phyloP scores from a whole-genome alignment of 1,140 invertebrate genomes.

The Orchestia grillus region DNA sequence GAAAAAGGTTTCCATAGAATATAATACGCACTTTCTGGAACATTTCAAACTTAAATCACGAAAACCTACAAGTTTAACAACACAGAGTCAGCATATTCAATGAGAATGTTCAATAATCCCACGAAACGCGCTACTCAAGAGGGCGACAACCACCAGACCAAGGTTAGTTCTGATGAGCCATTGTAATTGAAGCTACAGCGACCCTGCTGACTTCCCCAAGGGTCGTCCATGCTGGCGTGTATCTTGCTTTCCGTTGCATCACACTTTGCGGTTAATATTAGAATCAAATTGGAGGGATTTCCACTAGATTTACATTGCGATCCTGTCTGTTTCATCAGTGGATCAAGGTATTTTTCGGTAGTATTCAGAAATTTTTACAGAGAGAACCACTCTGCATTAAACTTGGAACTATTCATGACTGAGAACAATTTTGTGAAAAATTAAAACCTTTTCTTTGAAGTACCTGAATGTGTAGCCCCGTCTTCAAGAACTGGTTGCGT shows the following conservation, averaged over 20 bases:
- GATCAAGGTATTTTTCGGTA: not conserved
- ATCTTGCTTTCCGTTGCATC: not conserved
- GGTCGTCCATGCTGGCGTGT: not conserved
- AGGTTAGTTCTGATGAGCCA: not conserved
- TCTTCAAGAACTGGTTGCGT: not conserved
- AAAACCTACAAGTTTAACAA: not conserved
- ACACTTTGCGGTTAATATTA: not conserved
- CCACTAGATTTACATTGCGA: not conserved
- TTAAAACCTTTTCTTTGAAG: not conserved
- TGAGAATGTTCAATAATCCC: not conserved
- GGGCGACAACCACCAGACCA: not conserved
- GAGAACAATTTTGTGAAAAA: not conserved
- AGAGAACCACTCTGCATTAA: not conserved
- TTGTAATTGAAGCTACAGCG: not conserved
- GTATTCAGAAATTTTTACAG: not conserved
- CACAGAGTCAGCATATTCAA: not conserved
- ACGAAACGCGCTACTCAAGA: not conserved
- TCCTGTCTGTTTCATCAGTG: not conserved
- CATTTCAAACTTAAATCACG: not conserved
- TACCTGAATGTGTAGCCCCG: not conserved
- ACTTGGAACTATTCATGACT: not conserved
- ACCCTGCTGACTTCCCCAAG: not conserved
- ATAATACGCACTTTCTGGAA: not conserved
- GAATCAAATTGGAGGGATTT: not conserved
- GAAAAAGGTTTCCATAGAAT: not conserved